A percentile compares a stretch with the other conserved stretches of the same genome.
phyloP scores from a whole-genome alignment of 37 sponge, comb jelly and placozoan genomes.

The Chondrilla cf. caribensis region DNA sequence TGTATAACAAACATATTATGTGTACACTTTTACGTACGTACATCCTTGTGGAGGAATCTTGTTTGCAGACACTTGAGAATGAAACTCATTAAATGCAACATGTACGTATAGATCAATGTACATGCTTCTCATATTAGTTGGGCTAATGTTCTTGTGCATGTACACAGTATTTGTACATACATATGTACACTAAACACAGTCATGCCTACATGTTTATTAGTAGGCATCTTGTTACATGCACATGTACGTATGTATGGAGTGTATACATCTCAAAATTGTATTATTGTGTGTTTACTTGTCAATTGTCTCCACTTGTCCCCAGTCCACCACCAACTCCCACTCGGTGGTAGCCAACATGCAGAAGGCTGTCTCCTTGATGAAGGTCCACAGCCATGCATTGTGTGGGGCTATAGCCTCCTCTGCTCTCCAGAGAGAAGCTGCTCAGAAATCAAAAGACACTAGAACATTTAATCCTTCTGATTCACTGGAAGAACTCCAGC shows the following conservation, averaged over 20 bases:
- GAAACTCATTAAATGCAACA: too few relatives aligned
- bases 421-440: neutral
- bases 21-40: too few relatives aligned
- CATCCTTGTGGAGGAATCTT: too few relatives aligned
- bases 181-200: too few relatives aligned
- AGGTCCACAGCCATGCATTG: conserved; percentile 54
- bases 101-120: neutral
- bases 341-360: conserved; percentile 72
- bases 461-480: neutral
- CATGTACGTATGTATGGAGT: neutral
- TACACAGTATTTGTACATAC: too few relatives aligned
- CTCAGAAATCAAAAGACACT: neutral
- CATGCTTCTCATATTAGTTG: neutral
- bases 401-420: conserved; percentile 59
- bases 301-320: conserved; percentile 8
- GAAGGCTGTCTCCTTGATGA: conserved; percentile 58
- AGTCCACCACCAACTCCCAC: conserved; percentile 67
- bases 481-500: conserved; percentile 26
- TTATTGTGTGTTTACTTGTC: neutral
- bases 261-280: neutral
- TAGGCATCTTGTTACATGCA: too few relatives aligned
- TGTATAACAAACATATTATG: neutral
- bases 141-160: neutral
- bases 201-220: too few relatives aligned
- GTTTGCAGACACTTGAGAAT: too few relatives aligned